Percentiles rank a stretch among this genome's conserved stretches.
Conservation (phyloP, 2,797 vertebrate species). For the Phrynocephalus vlangalii region DNA sequence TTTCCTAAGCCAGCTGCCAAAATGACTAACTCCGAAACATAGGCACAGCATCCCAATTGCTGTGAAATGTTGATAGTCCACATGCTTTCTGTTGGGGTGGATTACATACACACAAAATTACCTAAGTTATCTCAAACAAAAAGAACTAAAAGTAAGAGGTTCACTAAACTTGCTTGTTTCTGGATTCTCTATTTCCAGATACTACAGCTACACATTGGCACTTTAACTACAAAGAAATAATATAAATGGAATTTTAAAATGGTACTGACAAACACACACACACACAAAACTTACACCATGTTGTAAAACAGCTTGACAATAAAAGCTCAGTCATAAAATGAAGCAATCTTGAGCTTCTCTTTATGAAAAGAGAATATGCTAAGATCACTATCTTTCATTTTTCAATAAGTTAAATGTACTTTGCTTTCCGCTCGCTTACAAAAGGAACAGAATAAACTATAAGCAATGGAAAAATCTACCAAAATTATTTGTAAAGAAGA, state of each 20-base stretch:
- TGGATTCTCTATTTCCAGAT: constrained; percentile 75
- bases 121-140: constrained; percentile 58
- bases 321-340: constrained; percentile 79
- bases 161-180: constrained; percentile 68
- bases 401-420: constrained; percentile 92
- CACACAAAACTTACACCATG: constrained; percentile 71
- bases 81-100: constrained; percentile 59
- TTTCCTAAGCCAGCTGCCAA: constrained; percentile 52
- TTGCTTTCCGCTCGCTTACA: constrained; percentile 77
- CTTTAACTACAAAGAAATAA: constrained; percentile 83
- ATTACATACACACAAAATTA: constrained; percentile 48
- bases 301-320: constrained; percentile 70
- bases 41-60: constrained; percentile 37
- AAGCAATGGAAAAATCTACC: constrained; percentile 68
- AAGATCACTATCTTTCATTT: constrained; percentile 76
- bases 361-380: constrained; percentile 86
- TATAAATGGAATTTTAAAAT: constrained; percentile 82
- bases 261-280: constrained; percentile 79
- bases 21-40: constrained; percentile 57
- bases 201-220: constrained; percentile 75
- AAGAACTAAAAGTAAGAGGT: constrained; percentile 75
- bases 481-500: constrained; percentile 21
- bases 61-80: constrained; percentile 61
- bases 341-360: constrained; percentile 82
- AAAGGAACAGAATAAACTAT: constrained; percentile 77